Evolutionary conservation across 2,888 invertebrate genomes (phyloP).

Genomic region (Tyria jacobaeae): DNA sequence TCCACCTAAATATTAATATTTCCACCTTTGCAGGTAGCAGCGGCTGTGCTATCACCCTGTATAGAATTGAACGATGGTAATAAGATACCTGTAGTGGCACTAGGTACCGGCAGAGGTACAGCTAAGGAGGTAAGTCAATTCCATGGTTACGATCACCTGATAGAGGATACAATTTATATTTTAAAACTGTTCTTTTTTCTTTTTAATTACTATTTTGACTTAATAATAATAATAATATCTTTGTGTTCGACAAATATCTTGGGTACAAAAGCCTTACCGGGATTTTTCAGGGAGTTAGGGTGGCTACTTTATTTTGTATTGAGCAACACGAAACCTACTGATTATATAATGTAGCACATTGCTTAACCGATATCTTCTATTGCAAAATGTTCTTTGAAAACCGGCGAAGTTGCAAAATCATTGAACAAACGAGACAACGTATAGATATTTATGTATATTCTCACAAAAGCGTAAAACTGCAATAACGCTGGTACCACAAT

Average conservation of each 20-base stretch:
- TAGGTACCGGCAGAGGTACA: constrained; percentile 80
- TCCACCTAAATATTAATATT: background rate
- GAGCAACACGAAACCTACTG: too few relatives aligned
- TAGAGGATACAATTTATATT: background rate
- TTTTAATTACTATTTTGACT: too few relatives aligned
- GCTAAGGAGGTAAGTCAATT: constrained; percentile 62
- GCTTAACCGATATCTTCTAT: background rate
- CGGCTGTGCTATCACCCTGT: constrained; percentile 61
- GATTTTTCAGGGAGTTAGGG: too few relatives aligned
- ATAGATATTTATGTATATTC: background rate
- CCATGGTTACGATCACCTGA: background rate
- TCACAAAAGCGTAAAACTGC: background rate
- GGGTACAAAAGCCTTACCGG: too few relatives aligned
- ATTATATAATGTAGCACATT: background rate
- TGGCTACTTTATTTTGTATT: too few relatives aligned
- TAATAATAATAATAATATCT: too few relatives aligned
- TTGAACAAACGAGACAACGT: background rate
- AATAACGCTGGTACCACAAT: too few relatives aligned
- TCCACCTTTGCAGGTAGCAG: constrained; percentile 56
- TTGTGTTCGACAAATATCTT: too few relatives aligned
- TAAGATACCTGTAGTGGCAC: constrained; percentile 75
- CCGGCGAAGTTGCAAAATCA: background rate
- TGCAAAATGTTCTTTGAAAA: background rate
- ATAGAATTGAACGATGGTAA: constrained; percentile 75
- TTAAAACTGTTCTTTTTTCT: too few relatives aligned